Evolutionary conservation across 2,888 invertebrate species (phyloP), one percentile per base, ranked within the genome.

Genomic region (Tenthredo notha): DNA sequence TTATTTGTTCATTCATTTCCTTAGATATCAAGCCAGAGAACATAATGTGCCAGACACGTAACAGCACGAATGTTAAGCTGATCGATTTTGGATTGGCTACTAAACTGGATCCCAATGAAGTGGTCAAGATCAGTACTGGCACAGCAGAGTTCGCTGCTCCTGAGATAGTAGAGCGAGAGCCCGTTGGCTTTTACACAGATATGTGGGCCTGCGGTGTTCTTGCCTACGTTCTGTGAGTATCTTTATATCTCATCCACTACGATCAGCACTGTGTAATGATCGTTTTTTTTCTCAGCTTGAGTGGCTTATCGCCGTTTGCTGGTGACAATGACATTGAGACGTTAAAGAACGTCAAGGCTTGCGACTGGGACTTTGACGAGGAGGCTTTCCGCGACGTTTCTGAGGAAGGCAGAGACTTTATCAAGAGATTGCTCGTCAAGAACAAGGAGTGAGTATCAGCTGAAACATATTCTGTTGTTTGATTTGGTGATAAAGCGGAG

Each of bases 191-290:
- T 95, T 99, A 99, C 94, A 99, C 99, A 0, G 99, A 99, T 93
- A 99, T 99, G 99, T 99, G 99, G 99, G 99, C 99, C 54, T 97
- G 99, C 50, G 99, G 99, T 91, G 99, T 99, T 1, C 95, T 99
- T n/a, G 97, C 98, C 21, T 99, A 99, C 93, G 99, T 99, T 65
- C 95, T 99, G 97, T 98, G 94, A 97, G 98, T 96, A 90, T 85
- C 83, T 74, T 18, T 2, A 29, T 72, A 85, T 29, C 83, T 82
- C 74, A 54, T 78, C 72, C 18, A 77, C 21, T 18, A 33, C 5
- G 7, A 29, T 61, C 37, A 29, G n/a, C n/a, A n/a, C 15, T 29
- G 7, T 18, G 43, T 43, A 37, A 37, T 37, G 5, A 80, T n/a
- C 33, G 40, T n/a, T 6, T 58, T 40, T 80, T 18, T 37, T 18